These are phyloP conservation scores for Crepidodera aurea DNA, from an alignment of 2,888 invertebrate genomes.

Conservation along the genomic window DNA sequence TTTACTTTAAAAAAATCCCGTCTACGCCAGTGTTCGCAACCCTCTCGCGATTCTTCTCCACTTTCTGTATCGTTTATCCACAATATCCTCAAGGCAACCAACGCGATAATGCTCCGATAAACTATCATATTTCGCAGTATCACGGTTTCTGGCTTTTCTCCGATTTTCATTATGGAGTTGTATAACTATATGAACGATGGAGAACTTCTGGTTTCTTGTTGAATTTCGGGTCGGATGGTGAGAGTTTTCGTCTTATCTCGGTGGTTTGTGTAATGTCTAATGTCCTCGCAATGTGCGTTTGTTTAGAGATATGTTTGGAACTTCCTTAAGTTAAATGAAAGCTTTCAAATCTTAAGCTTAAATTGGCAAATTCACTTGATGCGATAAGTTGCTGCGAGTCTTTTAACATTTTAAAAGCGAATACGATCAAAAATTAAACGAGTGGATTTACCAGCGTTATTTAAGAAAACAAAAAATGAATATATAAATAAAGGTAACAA, in stretches of 20 bases:
- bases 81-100: slow-evolving; percentile 20
- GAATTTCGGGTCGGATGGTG: not conserved
- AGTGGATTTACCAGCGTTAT: too few relatives aligned
- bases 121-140: slow-evolving; percentile 46
- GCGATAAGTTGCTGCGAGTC: too few relatives aligned
- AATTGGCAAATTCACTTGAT: too few relatives aligned
- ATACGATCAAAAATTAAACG: too few relatives aligned
- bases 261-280: slow-evolving; percentile 1
- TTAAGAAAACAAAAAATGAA: too few relatives aligned
- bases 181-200: slow-evolving; percentile 6
- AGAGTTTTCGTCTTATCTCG: slow-evolving; percentile 1
- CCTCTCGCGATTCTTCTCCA: not conserved
- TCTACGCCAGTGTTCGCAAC: not conserved
- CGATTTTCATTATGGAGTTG: slow-evolving; percentile 29
- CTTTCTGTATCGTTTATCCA: slow-evolving; percentile 12
- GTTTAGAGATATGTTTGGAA: not conserved
- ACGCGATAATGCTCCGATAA: slow-evolving; percentile 44
- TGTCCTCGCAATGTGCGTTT: not conserved
- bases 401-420: too few relatives aligned
- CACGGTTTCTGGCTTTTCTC: slow-evolving; percentile 33
- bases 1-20: not conserved
- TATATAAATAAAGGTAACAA: too few relatives aligned
- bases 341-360: too few relatives aligned
- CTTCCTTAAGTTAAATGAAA: too few relatives aligned
- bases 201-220: slow-evolving; percentile 13